A percentile compares a stretch with the other conserved stretches of the same genome.
Conservation (phyloP, 2,113 vertebrate species). For the Carettochelys insculpta region DNA sequence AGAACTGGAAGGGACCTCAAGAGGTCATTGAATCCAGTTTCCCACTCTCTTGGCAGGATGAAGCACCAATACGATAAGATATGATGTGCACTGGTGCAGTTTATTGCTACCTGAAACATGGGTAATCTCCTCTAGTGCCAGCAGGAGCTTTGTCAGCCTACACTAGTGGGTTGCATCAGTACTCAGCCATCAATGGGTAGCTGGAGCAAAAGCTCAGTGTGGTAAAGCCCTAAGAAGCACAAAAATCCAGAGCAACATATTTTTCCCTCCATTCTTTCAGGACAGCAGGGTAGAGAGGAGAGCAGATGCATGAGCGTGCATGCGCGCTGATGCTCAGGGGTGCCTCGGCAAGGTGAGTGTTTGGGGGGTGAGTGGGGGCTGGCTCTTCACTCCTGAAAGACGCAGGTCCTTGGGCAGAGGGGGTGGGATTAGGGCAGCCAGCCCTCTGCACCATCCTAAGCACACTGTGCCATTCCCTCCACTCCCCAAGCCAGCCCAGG, state of each 20-base stretch:
- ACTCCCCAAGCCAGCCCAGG: no score
- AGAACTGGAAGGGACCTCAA: no score
- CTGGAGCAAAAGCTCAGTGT: neutral
- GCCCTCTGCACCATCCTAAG: no score
- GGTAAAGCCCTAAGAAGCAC: neutral
- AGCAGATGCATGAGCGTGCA: neutral
- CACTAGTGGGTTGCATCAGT: neutral
- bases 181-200: neutral
- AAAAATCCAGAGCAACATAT: constrained; percentile 13
- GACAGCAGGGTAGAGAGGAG: neutral
- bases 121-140: neutral
- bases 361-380: no score
- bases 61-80: no score
- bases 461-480: no score
- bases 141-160: neutral
- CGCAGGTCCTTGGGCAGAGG: no score
- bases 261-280: neutral
- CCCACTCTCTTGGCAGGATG: no score
- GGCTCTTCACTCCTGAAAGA: no score
- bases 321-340: neutral
- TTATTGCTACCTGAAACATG: neutral
- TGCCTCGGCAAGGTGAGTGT: no score
- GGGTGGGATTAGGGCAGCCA: no score
- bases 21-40: no score
- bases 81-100: neutral